Percentiles rank a stretch among this genome's conserved stretches.
These are phyloP conservation scores for Apamea anceps DNA, from an alignment of 2,888 invertebrate genomes.

Conservation along the genomic window DNA sequence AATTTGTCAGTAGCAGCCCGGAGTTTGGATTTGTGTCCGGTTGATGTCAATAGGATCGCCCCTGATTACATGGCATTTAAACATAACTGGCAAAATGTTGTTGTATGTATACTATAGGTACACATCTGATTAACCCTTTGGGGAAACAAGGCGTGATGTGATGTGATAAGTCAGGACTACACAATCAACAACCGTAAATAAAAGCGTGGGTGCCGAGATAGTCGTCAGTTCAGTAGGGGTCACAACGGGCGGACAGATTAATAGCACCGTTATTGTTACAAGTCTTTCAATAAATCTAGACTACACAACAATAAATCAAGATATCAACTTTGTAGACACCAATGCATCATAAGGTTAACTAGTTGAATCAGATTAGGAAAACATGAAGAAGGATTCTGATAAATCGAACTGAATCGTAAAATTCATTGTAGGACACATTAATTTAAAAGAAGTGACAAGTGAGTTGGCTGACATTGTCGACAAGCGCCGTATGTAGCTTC, in stretches of 20 bases:
- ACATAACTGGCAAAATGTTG: background rate
- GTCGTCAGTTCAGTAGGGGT: conserved; percentile 38
- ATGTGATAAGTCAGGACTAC: background rate
- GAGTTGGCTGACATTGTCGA: background rate
- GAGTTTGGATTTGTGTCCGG: background rate
- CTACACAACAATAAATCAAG: no score
- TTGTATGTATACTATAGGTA: background rate
- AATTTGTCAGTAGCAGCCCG: background rate
- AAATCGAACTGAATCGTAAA: background rate
- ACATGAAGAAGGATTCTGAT: background rate
- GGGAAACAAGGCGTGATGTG: background rate
- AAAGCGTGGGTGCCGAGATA: conserved; percentile 42
- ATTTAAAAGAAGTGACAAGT: background rate
- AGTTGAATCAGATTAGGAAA: background rate
- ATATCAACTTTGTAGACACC: background rate
- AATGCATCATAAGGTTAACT: background rate
- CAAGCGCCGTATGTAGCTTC: background rate
- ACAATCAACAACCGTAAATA: conserved; percentile 23
- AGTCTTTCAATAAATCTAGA: conserved; percentile 32
- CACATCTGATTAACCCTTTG: background rate
- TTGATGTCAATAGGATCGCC: background rate
- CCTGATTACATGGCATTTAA: background rate
- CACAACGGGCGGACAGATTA: conserved; percentile 44
- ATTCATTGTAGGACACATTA: background rate
- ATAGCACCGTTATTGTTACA: conserved; percentile 28